A percentile compares a stretch with the other conserved stretches of the same genome.
Conservation (phyloP, 2,113 vertebrate genomes). For the Anoplopoma fimbria region DNA sequence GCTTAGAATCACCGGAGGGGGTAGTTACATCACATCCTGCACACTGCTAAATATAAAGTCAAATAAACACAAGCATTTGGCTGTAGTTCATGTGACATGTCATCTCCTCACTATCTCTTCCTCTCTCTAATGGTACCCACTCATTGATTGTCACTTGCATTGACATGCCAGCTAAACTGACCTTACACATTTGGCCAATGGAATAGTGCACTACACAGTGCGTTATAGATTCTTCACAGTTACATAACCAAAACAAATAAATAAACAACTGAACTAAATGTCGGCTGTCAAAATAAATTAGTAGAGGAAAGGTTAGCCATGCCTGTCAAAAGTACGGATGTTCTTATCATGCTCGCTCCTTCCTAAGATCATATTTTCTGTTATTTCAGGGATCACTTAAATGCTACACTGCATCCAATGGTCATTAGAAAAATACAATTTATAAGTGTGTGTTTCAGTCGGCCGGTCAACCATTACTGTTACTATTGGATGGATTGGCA, state of each 20-base stretch:
- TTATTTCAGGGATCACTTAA: not conserved
- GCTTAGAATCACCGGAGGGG: not conserved
- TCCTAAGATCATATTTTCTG: not conserved
- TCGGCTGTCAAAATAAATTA: constrained; percentile 42
- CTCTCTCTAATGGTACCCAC: constrained; percentile 8
- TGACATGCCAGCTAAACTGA: constrained; percentile 38
- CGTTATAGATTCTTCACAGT: constrained; percentile 52
- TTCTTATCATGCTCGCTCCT: not conserved
- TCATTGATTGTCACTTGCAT: constrained; percentile 37
- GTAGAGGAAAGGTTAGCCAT: not conserved
- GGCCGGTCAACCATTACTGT: not conserved
- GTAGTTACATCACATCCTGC: constrained; percentile 19
- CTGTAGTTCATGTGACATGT: not conserved
- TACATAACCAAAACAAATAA: constrained; percentile 39
- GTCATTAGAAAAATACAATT: not conserved
- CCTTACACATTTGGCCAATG: constrained; percentile 31
- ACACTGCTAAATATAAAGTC: not conserved
- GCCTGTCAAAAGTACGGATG: not conserved
- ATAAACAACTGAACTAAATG: constrained; percentile 33
- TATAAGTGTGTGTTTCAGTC: not conserved
- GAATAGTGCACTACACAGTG: constrained; percentile 1
- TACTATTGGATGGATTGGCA: not conserved
- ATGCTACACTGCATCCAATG: not conserved
- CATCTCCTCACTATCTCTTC: not conserved
- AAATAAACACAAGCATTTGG: not conserved